A percentile compares a stretch with the other conserved stretches of the same genome.
phyloP scores from a whole-genome alignment of 2,113 vertebrate species.

The Muntiacus muntjak region DNA sequence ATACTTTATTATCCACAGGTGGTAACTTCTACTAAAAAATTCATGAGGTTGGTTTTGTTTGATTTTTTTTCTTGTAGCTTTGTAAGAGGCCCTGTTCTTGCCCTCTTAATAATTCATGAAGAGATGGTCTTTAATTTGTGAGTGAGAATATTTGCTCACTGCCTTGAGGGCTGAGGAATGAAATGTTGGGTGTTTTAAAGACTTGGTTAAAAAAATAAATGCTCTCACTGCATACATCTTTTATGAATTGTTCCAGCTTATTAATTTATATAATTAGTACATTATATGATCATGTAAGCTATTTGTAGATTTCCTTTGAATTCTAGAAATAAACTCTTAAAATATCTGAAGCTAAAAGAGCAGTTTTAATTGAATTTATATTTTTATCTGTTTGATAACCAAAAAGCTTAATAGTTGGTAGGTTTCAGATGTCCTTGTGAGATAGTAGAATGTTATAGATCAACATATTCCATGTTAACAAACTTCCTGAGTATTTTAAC shows the following conservation, averaged over 20 bases:
- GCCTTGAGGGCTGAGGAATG: background rate
- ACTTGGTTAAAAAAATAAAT: slow-evolving; percentile 5
- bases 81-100: background rate
- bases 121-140: background rate
- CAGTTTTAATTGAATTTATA: background rate
- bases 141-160: slow-evolving; percentile 6
- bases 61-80: slow-evolving; percentile 1
- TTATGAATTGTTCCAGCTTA: background rate
- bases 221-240: background rate
- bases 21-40: slow-evolving; percentile 26
- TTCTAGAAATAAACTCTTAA: slow-evolving; percentile 8
- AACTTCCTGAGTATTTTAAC: background rate
- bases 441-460: background rate
- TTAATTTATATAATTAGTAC: background rate
- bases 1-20: background rate
- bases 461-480: background rate
- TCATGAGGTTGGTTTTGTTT: background rate
- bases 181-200: background rate
- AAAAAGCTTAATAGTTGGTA: background rate
- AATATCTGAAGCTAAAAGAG: background rate
- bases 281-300: background rate
- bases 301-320: background rate
- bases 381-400: background rate
- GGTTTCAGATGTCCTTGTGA: background rate
- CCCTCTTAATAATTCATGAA: slow-evolving; percentile 38